Evolutionary conservation across 2,113 vertebrate genomes (phyloP).

Genomic region (Actenoides lindsayi): DNA sequence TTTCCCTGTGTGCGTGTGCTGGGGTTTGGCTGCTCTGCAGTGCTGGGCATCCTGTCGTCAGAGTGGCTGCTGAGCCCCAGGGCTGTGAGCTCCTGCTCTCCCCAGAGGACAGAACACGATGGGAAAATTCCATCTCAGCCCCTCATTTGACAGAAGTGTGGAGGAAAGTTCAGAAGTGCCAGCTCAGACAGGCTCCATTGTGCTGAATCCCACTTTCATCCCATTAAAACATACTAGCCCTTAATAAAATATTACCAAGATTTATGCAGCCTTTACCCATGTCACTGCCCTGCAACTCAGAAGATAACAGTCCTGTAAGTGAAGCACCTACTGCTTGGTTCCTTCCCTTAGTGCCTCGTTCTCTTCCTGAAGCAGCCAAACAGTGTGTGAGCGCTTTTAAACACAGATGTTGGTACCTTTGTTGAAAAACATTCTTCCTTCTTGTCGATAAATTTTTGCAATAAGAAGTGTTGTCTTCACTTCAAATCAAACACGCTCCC

Average conservation of each 20-base stretch:
- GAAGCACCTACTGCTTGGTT: rapidly evolving
- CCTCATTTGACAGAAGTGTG: background rate
- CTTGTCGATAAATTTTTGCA: background rate
- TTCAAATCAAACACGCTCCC: background rate
- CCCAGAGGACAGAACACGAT: rapidly evolving
- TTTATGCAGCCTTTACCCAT: rapidly evolving
- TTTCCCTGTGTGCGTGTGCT: rapidly evolving
- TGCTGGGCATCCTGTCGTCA: rapidly evolving
- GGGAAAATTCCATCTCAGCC: background rate
- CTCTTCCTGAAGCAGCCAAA: background rate
- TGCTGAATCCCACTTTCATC: background rate
- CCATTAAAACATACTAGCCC: background rate
- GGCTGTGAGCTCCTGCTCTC: background rate
- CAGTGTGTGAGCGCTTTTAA: background rate
- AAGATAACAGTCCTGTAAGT: background rate
- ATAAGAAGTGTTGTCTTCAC: background rate
- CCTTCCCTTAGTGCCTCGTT: rapidly evolving
- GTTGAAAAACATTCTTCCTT: background rate
- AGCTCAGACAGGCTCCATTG: background rate
- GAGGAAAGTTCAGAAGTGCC: background rate
- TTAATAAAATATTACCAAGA: background rate
- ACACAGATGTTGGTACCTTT: too few relatives aligned
- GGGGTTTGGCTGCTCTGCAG: background rate
- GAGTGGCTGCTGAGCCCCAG: rapidly evolving
- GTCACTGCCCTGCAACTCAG: background rate